phyloP scores from a whole-genome alignment of 2,888 invertebrate genomes.

The Prosopocoilus inquinatus region DNA sequence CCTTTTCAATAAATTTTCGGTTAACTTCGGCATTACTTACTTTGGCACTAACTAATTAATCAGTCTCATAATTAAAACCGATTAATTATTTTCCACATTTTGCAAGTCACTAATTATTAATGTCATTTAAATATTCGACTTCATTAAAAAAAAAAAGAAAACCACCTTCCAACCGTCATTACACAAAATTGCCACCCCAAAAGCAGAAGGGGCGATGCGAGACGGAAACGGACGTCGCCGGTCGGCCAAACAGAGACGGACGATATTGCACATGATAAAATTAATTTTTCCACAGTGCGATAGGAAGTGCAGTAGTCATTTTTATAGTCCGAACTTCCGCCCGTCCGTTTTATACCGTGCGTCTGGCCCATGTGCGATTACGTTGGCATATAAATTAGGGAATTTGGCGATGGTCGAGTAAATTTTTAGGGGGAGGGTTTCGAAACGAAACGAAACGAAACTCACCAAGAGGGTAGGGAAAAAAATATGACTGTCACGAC shows the following conservation, averaged over 20 bases:
- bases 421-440: constrained; percentile 10
- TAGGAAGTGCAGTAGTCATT: constrained; percentile 21
- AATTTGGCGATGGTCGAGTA: constrained; percentile 22
- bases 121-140: too few species aligned
- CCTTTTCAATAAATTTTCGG: too few species aligned
- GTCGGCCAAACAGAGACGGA: background rate
- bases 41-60: too few species aligned
- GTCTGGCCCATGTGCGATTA: constrained; percentile 18
- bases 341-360: constrained; percentile 14
- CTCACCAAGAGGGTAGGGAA: background rate
- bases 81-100: too few species aligned
- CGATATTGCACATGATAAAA: constrained; percentile 14
- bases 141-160: background rate
- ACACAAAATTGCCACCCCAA: background rate
- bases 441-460: too few species aligned
- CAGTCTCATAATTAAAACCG: too few species aligned
- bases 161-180: background rate
- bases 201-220: background rate
- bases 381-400: constrained; percentile 21
- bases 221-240: background rate
- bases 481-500: background rate
- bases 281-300: constrained; percentile 18
- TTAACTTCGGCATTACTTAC: too few species aligned
- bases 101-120: too few species aligned
- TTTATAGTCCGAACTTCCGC: constrained; percentile 20